phyloP scores from a whole-genome alignment of 2,797 vertebrate genomes.

The Megaceryle alcyon region DNA sequence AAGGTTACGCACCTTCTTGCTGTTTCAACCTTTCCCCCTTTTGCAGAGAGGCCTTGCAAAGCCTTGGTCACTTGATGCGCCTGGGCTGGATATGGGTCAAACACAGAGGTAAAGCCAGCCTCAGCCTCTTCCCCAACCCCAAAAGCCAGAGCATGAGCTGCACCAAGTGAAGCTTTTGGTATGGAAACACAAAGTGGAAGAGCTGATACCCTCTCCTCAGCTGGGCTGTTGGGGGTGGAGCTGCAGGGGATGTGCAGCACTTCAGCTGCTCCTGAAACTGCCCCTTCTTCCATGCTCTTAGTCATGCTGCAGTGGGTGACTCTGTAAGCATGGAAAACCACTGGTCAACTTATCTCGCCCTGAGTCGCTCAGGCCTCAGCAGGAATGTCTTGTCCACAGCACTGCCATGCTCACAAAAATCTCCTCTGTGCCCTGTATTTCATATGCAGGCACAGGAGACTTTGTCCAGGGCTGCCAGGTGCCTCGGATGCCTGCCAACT shows the following conservation, averaged over 20 bases:
- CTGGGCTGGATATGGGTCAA: not conserved
- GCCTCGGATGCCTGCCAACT: rapidly evolving
- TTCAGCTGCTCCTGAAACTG: not conserved
- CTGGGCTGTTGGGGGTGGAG: not conserved
- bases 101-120: not conserved
- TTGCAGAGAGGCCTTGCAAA: not conserved
- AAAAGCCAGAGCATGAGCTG: not conserved
- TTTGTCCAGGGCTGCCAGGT: not conserved
- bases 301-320: not conserved
- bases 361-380: not conserved
- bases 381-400: not conserved
- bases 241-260: not conserved
- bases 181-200: not conserved
- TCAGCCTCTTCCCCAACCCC: not conserved
- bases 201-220: not conserved
- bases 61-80: not conserved
- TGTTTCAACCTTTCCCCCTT: not conserved
- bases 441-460: not conserved
- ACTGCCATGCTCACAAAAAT: not conserved
- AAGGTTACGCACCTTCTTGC: not conserved
- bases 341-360: not conserved
- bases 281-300: not conserved
- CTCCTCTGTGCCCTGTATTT: not conserved
- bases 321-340: not conserved
- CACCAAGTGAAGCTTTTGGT: not conserved